These are phyloP conservation scores for Dolichotis patagonum DNA, from an alignment of 2,113 vertebrate species.

Conservation along the genomic window DNA sequence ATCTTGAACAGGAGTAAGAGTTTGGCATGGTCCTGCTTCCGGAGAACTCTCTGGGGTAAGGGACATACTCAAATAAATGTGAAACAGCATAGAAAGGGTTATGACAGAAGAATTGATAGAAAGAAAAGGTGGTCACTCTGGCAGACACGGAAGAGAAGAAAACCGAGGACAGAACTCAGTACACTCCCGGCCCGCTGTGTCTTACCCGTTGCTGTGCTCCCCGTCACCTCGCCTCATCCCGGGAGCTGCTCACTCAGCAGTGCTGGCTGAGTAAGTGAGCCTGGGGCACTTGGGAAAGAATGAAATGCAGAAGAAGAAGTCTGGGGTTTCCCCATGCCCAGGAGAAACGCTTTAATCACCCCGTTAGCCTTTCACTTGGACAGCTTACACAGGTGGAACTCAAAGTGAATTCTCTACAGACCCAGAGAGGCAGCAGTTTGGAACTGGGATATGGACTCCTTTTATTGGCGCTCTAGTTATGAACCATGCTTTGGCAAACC, in stretches of 20 bases:
- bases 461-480: constrained; percentile 32
- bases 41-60: background rate
- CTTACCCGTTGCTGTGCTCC: background rate
- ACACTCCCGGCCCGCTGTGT: background rate
- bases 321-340: constrained; percentile 39
- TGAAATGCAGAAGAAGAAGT: background rate
- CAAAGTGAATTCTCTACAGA: constrained; percentile 47
- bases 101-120: background rate
- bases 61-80: background rate
- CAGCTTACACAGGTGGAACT: constrained; percentile 44
- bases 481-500: constrained; percentile 10
- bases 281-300: constrained; percentile 53
- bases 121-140: background rate
- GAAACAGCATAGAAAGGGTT: background rate
- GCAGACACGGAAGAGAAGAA: background rate
- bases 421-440: background rate
- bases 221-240: background rate
- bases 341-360: constrained; percentile 51
- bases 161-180: background rate
- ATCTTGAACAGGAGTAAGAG: background rate
- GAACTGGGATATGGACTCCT: background rate
- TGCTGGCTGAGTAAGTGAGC: constrained; percentile 53
- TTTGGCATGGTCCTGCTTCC: background rate
- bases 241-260: background rate
- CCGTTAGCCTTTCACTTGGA: constrained; percentile 40